Evolutionary conservation across 2,797 vertebrate species (phyloP), one percentile per base, ranked within the genome.

Genomic region (Microchirus variegatus): DNA sequence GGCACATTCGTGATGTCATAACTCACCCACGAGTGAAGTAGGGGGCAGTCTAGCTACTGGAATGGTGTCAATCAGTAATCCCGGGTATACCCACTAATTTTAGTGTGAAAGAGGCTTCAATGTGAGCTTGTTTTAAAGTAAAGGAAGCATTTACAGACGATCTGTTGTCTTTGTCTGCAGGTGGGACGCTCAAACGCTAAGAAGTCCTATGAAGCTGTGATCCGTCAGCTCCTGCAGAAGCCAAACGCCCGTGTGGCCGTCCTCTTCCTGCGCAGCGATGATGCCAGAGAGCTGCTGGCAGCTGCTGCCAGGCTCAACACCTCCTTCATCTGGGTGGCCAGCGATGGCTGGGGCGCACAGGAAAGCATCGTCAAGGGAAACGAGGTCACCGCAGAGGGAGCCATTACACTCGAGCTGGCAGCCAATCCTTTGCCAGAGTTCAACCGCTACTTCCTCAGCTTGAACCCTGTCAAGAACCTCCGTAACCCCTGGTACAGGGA

Each of bases 281-380:
- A 99, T 71, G 97, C 98, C 10, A 91, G 95, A 7, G 97, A 99
- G 85, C 94, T 99, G 47, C 92, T 99, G 4, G 95, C 95, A 0
- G 96, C 98, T 0, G 97, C 97, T 54, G 93, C 94, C 63, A 92
- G 96, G 10, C 95, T 97, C 63, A 98, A 98, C 0, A 91, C 96
- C 66, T 97, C 98, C 59, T 98, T 99, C 81, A 96, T 96, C 61
- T 99, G 97, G 97, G 95, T 99, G 52, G 98, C 98, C 83, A 99
- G 98, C 0, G 98, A 99, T 0, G 98, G 98, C 19, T 99, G 98
- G 98, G 98, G 98, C 5, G 97, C 98, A 0, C 97, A 98, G 83
- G 98, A 99, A 74, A 99, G 96, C 81, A 97, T 99, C 0, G 91
- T 96, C 66, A 99, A 98, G 83, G 96, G 98, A 75, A 97, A 96